Base-by-base conservation (phyloP, 2,113 vertebrate species). In the Macquaria australasica region DNA sequence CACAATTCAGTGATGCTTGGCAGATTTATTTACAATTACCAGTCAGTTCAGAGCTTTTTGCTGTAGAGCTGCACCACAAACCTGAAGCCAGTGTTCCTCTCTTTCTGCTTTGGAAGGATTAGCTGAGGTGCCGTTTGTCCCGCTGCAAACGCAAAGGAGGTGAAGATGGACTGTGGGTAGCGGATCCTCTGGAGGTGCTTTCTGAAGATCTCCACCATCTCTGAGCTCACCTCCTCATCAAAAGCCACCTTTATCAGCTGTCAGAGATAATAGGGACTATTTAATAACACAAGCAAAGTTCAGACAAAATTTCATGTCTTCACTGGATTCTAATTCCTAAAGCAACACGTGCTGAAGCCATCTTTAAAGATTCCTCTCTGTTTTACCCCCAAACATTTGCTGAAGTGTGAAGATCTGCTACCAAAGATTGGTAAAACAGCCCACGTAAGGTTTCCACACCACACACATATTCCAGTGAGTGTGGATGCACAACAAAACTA, bases 11-110 rank as follows among this genome's bases (percentile, higher is more conserved):
- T 28, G 28, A 74, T 41, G 56, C n/a, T 66, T 60, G 18, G 10
- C 18, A 67, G 12, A 56, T 55, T 31, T 50, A 25, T 67, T 75
- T 69, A 45, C 20, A 66, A n/a, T 3, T 43, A 39, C 1, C 25
- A 59, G 18, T 66, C 4, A 31, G 62, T 15, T 3, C 31, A 50
- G 56, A 21, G 20, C 14, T 14, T 45, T 21, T 21, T 75, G 41
- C 28, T 31, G 31, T 37, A 10, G 53, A 66, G 43, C 43, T 60
- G 62, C 43, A 28, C 3, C 21, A 92, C 93, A 94, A 94, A 99
- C 98, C 98, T 97, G 89, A 99, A 97, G n/a, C 98, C 98, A 6
- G 97, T 99, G 90, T 98, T 99, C 86, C 97, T 97, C 89, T 99
- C 98, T 87, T 99, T 99, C 88, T 98, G 98, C 87, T 99, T 99